Base-by-base conservation (phyloP, 2,888 invertebrate genomes). In the Blera fallax region DNA sequence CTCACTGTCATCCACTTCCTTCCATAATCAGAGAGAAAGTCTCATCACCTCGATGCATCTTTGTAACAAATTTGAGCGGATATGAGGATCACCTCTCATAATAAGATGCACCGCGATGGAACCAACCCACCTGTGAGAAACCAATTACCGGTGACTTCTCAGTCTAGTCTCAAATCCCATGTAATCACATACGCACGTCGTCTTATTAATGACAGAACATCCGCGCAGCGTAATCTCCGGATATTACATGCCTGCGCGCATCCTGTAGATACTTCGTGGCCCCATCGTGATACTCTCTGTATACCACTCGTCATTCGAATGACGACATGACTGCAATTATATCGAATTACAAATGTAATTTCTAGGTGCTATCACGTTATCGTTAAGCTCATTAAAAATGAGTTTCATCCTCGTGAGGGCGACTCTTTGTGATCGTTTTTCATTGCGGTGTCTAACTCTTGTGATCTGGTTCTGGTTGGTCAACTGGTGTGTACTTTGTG, bases 261-360 rank as follows among this genome's bases (percentile, higher is more conserved):
- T 79, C 83, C 79, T 79, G 62, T 69, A 32, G 48, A 54, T 32
- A 43, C 48, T 29, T 40, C 60, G 21, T 67, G 37, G 37, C n/a
- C 24, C 24, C 24, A 4, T 24, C 24, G 24, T 24, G 24, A 24
- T 3, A 24, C 2, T 24, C 29, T 29, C 1, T 40, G 29, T 40
- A 40, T 72, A 48, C 54, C 37, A 45, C 54, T 65, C 73, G 34
- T 79, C 79, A 56, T 48, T 16, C 52, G 70, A 74, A 54, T 79
- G 79, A 79, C 74, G 79, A 74, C 79, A 64, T 64, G 69, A 69
- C 64, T 79, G 83, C 79, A 84, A 80, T 84, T 84, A 84, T 79
- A 69, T 84, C 64, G 73, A 84, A 79, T 74, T 84, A 84, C 83
- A 79, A 84, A 79, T 79, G 79, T 67, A 74, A 74, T 73, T 79